A percentile compares a stretch with the other conserved stretches of the same genome.
These are phyloP conservation scores for Hydropsyche betteni DNA, from an alignment of 2,888 invertebrate genomes.

Conservation along the genomic window DNA sequence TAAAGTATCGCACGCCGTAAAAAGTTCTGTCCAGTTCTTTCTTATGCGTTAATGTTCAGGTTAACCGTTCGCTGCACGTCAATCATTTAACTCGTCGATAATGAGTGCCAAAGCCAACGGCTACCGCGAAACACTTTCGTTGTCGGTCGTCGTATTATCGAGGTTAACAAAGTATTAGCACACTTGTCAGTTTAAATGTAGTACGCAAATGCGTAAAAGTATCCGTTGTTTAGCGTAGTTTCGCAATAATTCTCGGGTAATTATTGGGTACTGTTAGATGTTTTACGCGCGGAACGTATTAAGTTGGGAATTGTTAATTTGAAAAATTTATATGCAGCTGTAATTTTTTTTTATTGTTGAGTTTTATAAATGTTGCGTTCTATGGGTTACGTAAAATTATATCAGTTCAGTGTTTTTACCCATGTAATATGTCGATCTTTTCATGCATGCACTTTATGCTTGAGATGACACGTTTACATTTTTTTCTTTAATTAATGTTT, in stretches of 20 bases:
- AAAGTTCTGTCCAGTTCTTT: not conserved
- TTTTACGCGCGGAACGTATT: too few species aligned
- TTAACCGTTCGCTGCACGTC: not conserved
- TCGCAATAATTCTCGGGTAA: too few species aligned
- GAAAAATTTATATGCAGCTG: not conserved
- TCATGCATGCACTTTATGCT: conserved; percentile 20
- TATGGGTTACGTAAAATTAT: conserved; percentile 4
- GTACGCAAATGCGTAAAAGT: too few species aligned
- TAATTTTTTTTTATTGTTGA: not conserved
- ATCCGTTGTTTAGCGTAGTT: too few species aligned
- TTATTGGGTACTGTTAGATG: too few species aligned
- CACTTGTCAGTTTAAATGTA: too few species aligned
- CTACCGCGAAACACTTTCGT: conserved; percentile 1
- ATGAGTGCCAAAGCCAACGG: not conserved
- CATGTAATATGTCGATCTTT: not conserved
- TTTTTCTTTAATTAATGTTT: not conserved
- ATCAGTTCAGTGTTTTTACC: not conserved
- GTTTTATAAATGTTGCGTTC: not conserved
- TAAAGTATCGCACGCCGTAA: conserved; percentile 11
- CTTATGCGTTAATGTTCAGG: not conserved
- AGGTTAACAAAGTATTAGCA: conserved; percentile 11
- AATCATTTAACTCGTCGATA: not conserved
- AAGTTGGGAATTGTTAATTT: too few species aligned
- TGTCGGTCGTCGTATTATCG: not conserved
- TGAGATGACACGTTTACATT: conserved; percentile 15